Evolutionary conservation across 2,888 invertebrate genomes (phyloP).

Genomic region (Brenthis daphne): DNA sequence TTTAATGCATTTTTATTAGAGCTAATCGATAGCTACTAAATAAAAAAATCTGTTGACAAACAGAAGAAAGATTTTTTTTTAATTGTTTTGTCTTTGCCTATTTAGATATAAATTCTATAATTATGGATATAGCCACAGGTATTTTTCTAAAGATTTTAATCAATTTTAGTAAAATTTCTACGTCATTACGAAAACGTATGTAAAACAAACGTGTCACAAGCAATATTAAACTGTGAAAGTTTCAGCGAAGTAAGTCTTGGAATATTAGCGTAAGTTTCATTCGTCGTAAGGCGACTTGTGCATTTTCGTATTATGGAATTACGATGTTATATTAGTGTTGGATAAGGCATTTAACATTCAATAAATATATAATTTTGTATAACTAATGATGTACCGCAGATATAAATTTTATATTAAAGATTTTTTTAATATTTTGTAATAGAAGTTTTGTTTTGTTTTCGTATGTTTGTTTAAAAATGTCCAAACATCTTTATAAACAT

Average conservation of each 20-base stretch:
- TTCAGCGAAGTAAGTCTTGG: constrained; percentile 48
- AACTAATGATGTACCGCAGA: not conserved
- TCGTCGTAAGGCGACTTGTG: constrained; percentile 59
- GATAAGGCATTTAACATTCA: not conserved
- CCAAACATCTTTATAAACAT: too few relatives aligned
- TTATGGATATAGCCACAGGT: not conserved
- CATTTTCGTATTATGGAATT: constrained; percentile 53
- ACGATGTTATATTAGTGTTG: constrained; percentile 20
- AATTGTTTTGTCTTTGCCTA: too few relatives aligned
- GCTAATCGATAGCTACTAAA: too few relatives aligned
- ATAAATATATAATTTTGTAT: not conserved
- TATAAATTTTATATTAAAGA: too few relatives aligned
- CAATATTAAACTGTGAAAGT: constrained; percentile 71
- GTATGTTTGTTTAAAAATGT: too few relatives aligned
- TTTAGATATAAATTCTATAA: too few relatives aligned
- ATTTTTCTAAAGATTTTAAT: not conserved
- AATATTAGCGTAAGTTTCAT: constrained; percentile 68
- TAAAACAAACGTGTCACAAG: constrained; percentile 73
- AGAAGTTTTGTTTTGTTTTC: too few relatives aligned
- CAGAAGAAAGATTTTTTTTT: too few relatives aligned
- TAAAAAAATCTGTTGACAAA: too few relatives aligned
- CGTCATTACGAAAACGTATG: not conserved
- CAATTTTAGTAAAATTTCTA: constrained; percentile 3
- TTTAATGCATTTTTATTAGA: too few relatives aligned
- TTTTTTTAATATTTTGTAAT: too few relatives aligned